phyloP scores from a whole-genome alignment of 1,140 invertebrate genomes.

The Spodoptera litura region DNA sequence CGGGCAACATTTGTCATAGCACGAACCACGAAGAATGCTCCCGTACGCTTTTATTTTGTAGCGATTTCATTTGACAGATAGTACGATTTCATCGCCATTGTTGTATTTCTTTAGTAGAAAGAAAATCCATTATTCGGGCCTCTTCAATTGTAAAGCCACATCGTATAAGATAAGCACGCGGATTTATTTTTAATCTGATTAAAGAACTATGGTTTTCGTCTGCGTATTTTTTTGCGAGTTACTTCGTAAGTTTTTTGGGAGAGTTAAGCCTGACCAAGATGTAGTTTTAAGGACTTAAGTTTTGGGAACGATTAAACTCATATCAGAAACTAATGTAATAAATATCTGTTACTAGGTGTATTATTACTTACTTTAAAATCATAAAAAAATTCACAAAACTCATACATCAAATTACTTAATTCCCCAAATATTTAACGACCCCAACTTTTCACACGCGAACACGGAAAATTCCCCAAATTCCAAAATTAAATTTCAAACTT shows the following conservation, averaged over 20 bases:
- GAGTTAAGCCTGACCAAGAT: background rate
- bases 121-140: constrained; percentile 43
- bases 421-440: constrained; percentile 29
- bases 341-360: too few species aligned
- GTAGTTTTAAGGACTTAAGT: background rate
- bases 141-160: constrained; percentile 19
- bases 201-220: background rate
- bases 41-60: constrained; percentile 44
- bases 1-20: constrained; percentile 64
- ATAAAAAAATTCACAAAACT: background rate
- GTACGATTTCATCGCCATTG: constrained; percentile 58
- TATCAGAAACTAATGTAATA: too few species aligned
- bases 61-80: constrained; percentile 61
- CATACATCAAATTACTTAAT: constrained; percentile 6
- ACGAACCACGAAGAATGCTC: constrained; percentile 49
- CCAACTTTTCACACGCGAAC: constrained; percentile 34
- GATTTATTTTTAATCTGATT: constrained; percentile 36
- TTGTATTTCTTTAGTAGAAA: constrained; percentile 52
- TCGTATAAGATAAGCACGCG: constrained; percentile 24
- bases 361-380: too few species aligned
- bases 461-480: constrained; percentile 47
- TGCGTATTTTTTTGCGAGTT: background rate
- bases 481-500: constrained; percentile 54
- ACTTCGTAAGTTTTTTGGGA: background rate
- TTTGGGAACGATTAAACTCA: too few species aligned